Percentiles rank a stretch among this genome's conserved stretches.
phyloP scores from a whole-genome alignment of 1,140 invertebrate genomes.

The Sitodiplosis mosellana region DNA sequence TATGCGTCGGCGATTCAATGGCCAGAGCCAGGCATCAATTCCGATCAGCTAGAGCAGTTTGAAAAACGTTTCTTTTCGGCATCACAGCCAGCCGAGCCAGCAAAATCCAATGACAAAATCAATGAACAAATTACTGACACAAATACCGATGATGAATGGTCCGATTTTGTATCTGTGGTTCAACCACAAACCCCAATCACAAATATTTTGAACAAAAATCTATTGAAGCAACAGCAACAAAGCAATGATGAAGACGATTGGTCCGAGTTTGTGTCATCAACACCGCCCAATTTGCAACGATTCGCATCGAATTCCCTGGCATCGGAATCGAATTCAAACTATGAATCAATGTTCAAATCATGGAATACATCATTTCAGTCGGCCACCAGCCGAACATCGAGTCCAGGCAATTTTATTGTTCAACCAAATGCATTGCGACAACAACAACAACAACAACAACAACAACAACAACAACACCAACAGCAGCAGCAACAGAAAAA shows the following conservation, averaged over 20 bases:
- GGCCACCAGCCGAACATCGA: constrained; percentile 1
- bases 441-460: constrained; percentile 5
- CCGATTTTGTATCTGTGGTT: constrained; percentile 35
- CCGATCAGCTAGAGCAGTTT: constrained; percentile 39
- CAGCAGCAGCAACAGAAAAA: constrained; percentile 3
- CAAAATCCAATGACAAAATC: constrained; percentile 15
- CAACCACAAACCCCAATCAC: constrained; percentile 13
- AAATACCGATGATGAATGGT: constrained; percentile 35
- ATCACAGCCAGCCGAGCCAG: neutral
- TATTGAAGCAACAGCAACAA: constrained; percentile 6
- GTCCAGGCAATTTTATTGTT: constrained; percentile 8
- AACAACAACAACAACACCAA: no score
- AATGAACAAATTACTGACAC: constrained; percentile 17
- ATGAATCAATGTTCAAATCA: constrained; percentile 20
- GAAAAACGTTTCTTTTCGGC: constrained; percentile 19
- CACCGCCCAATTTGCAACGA: constrained; percentile 3
- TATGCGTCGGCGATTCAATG: constrained; percentile 36
- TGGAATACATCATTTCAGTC: constrained; percentile 11
- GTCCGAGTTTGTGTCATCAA: constrained; percentile 42
- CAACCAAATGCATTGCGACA: neutral
- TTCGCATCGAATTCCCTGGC: neutral
- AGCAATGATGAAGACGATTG: constrained; percentile 35
- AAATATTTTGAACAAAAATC: constrained; percentile 10
- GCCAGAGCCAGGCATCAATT: constrained; percentile 41
- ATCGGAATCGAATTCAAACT: constrained; percentile 18